Conservation (phyloP, 2,797 vertebrate genomes). For the Argya squamiceps region DNA sequence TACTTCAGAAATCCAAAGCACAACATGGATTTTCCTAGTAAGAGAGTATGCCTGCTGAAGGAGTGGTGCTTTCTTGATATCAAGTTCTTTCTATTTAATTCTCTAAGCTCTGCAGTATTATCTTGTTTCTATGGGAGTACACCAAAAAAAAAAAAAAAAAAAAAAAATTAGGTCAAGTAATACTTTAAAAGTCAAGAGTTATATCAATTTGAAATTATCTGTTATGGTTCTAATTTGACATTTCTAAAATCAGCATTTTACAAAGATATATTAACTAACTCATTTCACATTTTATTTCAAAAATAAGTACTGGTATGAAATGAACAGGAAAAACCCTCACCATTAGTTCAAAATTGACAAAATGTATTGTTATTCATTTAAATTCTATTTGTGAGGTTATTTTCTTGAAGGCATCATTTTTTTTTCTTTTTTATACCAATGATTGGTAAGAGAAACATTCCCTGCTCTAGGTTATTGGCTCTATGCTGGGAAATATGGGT, state of each 20-base stretch:
- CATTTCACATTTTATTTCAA: background rate
- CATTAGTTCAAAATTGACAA: background rate
- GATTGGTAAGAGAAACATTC: background rate
- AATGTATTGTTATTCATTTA: background rate
- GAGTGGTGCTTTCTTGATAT: background rate
- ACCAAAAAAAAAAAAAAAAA: background rate
- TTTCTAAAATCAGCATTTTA: background rate
- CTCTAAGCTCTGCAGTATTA: background rate
- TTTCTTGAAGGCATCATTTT: background rate
- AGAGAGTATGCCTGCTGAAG: background rate
- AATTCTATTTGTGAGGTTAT: background rate
- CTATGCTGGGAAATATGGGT: fast-evolving
- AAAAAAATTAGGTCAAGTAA: background rate
- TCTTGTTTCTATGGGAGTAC: background rate
- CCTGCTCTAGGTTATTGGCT: background rate
- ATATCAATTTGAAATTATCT: background rate
- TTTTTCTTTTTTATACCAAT: background rate
- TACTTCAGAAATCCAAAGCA: background rate
- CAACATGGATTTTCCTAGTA: background rate
- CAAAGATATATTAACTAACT: background rate
- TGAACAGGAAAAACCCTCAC: background rate
- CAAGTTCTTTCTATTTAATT: background rate
- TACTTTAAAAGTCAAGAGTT: background rate
- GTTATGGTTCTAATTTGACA: background rate
- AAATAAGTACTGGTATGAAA: background rate